Percentiles rank a stretch among this genome's conserved stretches.
These are phyloP conservation scores for Falco berigora DNA, from an alignment of 2,797 vertebrate genomes.

Conservation along the genomic window DNA sequence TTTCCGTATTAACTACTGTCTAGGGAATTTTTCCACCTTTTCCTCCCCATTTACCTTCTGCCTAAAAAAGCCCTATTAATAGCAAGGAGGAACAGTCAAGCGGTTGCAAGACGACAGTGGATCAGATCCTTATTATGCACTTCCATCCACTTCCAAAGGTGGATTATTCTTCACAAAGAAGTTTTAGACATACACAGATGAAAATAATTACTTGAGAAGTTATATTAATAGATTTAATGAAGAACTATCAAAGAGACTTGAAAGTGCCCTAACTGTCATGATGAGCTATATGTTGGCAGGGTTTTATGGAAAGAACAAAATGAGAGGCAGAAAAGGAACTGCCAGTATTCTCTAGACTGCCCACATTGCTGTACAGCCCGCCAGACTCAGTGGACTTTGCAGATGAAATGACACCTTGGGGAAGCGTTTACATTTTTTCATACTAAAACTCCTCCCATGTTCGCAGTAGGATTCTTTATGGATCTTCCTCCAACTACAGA, in stretches of 20 bases:
- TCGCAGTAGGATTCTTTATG: neutral
- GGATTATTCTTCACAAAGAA: neutral
- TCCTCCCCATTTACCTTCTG: neutral
- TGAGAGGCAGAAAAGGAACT: neutral
- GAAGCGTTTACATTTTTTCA: neutral
- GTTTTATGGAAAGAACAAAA: neutral
- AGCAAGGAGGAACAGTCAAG: conserved; percentile 16
- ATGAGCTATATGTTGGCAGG: neutral
- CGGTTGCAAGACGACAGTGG: neutral
- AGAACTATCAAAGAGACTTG: neutral
- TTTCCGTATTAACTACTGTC: neutral
- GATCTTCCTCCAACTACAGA: neutral
- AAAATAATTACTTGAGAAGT: conserved; percentile 27
- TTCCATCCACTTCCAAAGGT: neutral
- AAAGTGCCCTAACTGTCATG: neutral
- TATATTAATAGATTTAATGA: conserved; percentile 40
- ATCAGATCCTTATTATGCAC: neutral
- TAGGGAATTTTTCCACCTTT: neutral
- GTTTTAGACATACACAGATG: conserved; percentile 16
- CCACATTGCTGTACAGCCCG: neutral
- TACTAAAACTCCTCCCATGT: neutral
- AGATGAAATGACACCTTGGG: neutral
- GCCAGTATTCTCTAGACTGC: neutral
- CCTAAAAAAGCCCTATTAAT: neutral
- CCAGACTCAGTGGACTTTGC: neutral